Conservation (phyloP, 2,797 vertebrate species). For the Chaetodon trifasciatus region DNA sequence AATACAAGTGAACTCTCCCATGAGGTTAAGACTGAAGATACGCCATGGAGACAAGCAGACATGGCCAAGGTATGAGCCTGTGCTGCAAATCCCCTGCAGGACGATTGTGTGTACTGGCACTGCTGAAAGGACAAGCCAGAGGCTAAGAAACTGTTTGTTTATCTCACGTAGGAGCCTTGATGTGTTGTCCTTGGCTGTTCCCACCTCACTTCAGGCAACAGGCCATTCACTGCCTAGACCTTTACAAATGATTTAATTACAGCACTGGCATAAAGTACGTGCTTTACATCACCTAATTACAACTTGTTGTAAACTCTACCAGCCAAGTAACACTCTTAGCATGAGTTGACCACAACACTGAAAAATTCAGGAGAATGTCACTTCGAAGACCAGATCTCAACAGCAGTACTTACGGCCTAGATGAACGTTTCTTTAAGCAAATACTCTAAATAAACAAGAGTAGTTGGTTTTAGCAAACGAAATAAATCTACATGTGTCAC, state of each 20-base stretch:
- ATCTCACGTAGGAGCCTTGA: slow-evolving; percentile 52
- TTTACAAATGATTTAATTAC: slow-evolving; percentile 42
- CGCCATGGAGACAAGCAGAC: slow-evolving; percentile 76
- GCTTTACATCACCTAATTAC: slow-evolving; percentile 28
- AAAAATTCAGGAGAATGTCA: not conserved
- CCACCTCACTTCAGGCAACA: slow-evolving; percentile 32
- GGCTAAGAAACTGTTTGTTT: slow-evolving; percentile 66
- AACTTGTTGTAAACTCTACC: not conserved
- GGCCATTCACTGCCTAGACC: slow-evolving; percentile 44
- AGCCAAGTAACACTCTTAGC: not conserved
- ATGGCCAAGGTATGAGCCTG: slow-evolving; percentile 73
- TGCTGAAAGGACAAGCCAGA: slow-evolving; percentile 39
- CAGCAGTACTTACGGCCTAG: not conserved
- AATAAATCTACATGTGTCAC: not conserved
- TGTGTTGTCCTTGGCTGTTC: slow-evolving; percentile 56
- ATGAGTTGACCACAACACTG: not conserved
- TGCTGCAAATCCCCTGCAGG: slow-evolving; percentile 39
- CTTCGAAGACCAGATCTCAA: not conserved
- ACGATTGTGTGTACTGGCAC: slow-evolving; percentile 38
- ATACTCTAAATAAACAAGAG: not conserved
- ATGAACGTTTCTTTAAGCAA: not conserved
- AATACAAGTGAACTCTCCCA: slow-evolving; percentile 84
- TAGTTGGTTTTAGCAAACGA: not conserved
- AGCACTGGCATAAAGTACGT: slow-evolving; percentile 28
- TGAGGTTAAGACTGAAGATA: slow-evolving; percentile 82